A percentile compares a stretch with the other conserved stretches of the same genome.
phyloP scores from a whole-genome alignment of 2,888 invertebrate genomes.

The Sminthurides aquaticus region DNA sequence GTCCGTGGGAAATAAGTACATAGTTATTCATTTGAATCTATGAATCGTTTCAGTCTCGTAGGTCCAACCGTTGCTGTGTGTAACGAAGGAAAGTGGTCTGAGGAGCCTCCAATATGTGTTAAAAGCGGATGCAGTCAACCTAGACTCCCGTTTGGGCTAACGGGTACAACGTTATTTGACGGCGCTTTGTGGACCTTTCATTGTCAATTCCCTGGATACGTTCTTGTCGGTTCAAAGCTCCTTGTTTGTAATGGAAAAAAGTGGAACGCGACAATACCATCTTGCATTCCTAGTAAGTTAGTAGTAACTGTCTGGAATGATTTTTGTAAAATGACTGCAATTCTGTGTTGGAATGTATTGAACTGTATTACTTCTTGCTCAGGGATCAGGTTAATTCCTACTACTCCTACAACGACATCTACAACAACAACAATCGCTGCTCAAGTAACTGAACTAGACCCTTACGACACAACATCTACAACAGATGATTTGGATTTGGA shows the following conservation, averaged over 20 bases:
- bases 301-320: no score
- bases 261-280: conserved; percentile 16
- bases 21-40: not conserved
- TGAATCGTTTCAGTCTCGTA: conserved; percentile 4
- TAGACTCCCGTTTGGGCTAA: not conserved
- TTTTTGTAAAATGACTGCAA: no score
- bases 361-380: no score
- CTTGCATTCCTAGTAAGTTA: conserved; percentile 1
- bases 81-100: conserved; percentile 17
- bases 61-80: conserved; percentile 8
- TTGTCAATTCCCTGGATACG: conserved; percentile 3
- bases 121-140: conserved; percentile 4
- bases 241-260: conserved; percentile 16
- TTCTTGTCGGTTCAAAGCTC: not conserved
- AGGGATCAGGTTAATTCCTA: not conserved
- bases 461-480: not conserved
- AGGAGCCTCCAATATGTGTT: conserved; percentile 12
- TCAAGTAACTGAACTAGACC: not conserved
- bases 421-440: not conserved
- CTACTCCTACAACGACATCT: not conserved
- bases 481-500: not conserved
- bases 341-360: no score
- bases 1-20: not conserved
- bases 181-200: conserved; percentile 2
- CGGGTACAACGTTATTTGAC: not conserved